Base-by-base conservation (phyloP, 2,888 invertebrate genomes). In the Meta bourneti region DNA sequence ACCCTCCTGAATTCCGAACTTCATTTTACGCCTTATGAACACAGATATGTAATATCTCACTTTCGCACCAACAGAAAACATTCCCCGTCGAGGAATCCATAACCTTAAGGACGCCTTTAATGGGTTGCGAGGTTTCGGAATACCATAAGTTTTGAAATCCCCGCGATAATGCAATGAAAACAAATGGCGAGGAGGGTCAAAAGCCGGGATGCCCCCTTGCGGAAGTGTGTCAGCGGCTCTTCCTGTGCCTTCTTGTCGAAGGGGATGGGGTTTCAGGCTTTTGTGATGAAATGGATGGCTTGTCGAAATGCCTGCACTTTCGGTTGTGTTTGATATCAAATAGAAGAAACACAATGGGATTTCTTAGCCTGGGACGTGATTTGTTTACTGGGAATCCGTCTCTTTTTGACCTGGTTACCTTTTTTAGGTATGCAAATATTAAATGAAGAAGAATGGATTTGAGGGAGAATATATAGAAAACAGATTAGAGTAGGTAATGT, bases 131-230 rank as follows among this genome's bases (percentile, higher is more conserved):
- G 11, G 72, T 77, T 49, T 70, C 61, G 74, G 77, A 77, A 77
- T 51, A 77, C 61, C 48, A 70, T 49, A 70, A 77, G 78, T 85
- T 77, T 85, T 49, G 69, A 87, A 79, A 82, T 9, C 61, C 80
- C 7, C 11, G 52, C 51, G 77, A 89, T 70, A 89, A 89, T 20
- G 82, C 52, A 79, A 89, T 89, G 82, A 89, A 89, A 77, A 89
- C 89, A 89, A 89, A 89, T 89, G 82, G 77, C 52, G 52, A 7
- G 8, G 8, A 51, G 75, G 77, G 82, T 75, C 82, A 75, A 61
- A 16, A 61, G 61, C 16, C 5, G 61, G 61, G 61, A 9, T 34
- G 49, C 77, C 78, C 78, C 48, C 34, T 34, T 19, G 7, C 69
- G 69, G 70, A 75, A 77, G 75, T 69, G 69, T 78, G 48, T 70